A percentile compares a stretch with the other conserved stretches of the same genome.
These are phyloP conservation scores for Nothocercus nigrocapillus DNA, from an alignment of 2,113 vertebrate genomes.

Conservation along the genomic window DNA sequence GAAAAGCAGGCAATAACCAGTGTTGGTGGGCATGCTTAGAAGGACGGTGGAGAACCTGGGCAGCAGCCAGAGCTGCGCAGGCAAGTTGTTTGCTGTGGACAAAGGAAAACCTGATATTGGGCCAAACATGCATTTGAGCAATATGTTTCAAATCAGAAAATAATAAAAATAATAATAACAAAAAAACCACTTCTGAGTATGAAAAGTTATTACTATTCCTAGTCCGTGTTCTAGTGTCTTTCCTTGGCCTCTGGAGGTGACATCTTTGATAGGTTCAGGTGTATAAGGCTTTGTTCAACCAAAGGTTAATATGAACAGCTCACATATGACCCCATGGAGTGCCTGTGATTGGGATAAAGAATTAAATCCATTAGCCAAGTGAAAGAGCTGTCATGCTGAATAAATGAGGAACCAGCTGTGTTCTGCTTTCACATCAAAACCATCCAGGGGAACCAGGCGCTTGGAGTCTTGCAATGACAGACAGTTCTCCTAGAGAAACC, in stretches of 20 bases:
- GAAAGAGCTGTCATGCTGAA: conserved; percentile 8
- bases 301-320: conserved; percentile 45
- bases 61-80: conserved; percentile 46
- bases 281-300: conserved; percentile 8
- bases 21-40: neutral
- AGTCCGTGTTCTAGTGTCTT: neutral
- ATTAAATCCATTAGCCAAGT: conserved; percentile 46
- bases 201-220: conserved; percentile 14
- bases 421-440: neutral
- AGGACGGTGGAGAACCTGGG: neutral
- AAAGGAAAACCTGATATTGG: conserved; percentile 27
- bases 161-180: no score
- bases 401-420: neutral
- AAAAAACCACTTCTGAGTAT: neutral
- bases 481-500: neutral
- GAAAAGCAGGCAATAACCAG: neutral
- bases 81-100: conserved; percentile 51
- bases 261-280: neutral
- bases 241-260: conserved; percentile 2
- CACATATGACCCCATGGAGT: neutral
- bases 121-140: conserved; percentile 58
- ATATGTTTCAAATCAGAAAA: conserved; percentile 45
- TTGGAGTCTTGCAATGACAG: neutral
- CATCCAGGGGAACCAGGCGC: neutral
- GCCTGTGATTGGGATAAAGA: conserved; percentile 30